Evolutionary conservation across 37 sponge, comb jelly and placozoan species (phyloP), one percentile per base, ranked within the genome.

Genomic region (Chondrosia reniformis): DNA sequence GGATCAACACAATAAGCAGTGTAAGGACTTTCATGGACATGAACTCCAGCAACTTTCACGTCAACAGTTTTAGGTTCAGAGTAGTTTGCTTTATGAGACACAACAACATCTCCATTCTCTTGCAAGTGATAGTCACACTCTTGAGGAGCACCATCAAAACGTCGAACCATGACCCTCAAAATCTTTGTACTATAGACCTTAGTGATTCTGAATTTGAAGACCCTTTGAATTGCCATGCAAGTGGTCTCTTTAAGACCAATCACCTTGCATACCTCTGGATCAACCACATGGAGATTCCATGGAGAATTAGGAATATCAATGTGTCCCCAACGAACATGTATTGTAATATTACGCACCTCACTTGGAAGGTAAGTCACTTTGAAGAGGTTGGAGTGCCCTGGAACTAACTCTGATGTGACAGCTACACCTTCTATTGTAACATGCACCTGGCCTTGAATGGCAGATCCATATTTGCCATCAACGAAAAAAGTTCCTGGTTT

Each of bases 21-120:
- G 55, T 85, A 93, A 7, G 93, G 93, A 33, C 93, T 93, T 12
- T 85, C 86, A 10, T 86, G 93, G 0, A 88, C 41, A 24, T 71
- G 56, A 25, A 59, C 52, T 4, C 84, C 89, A 30, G 76, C 86
- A 8, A 88, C 77, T 45, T 80, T 81, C 46, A 86, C 89, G 42
- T 79, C 55, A 3, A 93, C 78, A 13, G 74, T 71, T 15, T 93
- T 89, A 27, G 32, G 45, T 0, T 89, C 89, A 4, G 81, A 46
- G 8, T 76, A 28, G 1, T 52, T 40, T 28, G 93, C 89, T 2
- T 58, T 77, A 67, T 93, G 88, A 7, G 84, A 71, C 45, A 81
- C 79, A 22, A 88, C 86, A 28, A 77, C 80, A 7, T 17, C 21
- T 21, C 83, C 84, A 3, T 66, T 33, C 10, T 65, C 86, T 33